Percentiles rank a stretch among this genome's conserved stretches.
Conservation (phyloP, 1,140 invertebrate genomes). For the Zaprionus gabonicus region DNA sequence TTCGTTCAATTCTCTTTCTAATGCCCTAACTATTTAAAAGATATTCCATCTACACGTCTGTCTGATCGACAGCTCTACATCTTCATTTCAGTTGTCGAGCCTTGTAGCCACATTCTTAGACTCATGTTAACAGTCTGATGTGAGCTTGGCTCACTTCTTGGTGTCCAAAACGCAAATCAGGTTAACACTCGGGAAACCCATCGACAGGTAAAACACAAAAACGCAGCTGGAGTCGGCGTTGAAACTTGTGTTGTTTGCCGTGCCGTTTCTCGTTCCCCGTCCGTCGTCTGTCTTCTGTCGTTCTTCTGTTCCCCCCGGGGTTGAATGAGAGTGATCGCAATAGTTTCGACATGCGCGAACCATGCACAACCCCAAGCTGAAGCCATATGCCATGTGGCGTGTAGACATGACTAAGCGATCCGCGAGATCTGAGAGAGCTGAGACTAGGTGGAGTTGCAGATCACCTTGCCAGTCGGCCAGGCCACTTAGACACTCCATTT, state of each 20-base stretch:
- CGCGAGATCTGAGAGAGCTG: conserved; percentile 19
- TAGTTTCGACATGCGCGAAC: background rate
- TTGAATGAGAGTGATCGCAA: conserved; percentile 44
- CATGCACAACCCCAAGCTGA: conserved; percentile 2
- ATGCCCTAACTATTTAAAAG: background rate
- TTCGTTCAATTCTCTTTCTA: no score
- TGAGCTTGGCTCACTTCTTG: background rate
- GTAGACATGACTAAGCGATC: conserved; percentile 54
- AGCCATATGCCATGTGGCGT: background rate
- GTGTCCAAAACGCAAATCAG: conserved; percentile 21
- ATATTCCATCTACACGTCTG: background rate
- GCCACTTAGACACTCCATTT: conserved; percentile 64
- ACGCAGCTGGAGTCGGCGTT: conserved; percentile 67
- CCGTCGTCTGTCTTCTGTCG: background rate
- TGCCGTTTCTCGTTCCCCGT: background rate
- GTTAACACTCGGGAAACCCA: conserved; percentile 8
- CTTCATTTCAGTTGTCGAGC: background rate
- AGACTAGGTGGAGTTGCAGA: conserved; percentile 57
- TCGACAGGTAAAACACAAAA: conserved; percentile 45
- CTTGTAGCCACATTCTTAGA: background rate
- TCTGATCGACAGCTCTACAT: conserved; percentile 2
- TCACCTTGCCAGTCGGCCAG: conserved; percentile 54
- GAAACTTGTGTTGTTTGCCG: conserved; percentile 49
- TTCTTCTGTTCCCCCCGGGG: background rate
- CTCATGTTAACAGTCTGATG: conserved; percentile 20